A percentile compares a stretch with the other conserved stretches of the same genome.
Conservation (phyloP, 2,888 invertebrate species). For the Dryadula phaetusa region DNA sequence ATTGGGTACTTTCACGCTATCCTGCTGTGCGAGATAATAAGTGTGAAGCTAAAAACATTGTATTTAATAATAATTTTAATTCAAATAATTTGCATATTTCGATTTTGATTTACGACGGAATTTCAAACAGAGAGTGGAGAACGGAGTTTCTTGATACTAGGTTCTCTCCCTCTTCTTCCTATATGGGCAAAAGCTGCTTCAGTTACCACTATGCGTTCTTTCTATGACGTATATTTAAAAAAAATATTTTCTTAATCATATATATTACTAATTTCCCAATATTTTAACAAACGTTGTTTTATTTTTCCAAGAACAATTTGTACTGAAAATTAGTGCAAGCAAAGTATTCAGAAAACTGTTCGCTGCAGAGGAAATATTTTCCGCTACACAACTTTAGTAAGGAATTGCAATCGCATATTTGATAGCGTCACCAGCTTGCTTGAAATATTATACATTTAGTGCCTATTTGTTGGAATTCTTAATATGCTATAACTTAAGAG, state of each 20-base stretch:
- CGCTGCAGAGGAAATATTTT: conserved; percentile 16
- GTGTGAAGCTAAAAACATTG: too few species aligned
- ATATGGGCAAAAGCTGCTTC: too few species aligned
- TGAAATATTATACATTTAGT: conserved; percentile 26
- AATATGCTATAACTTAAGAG: background rate
- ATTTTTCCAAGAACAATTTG: conserved; percentile 8
- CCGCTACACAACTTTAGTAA: conserved; percentile 22
- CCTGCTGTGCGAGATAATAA: too few species aligned
- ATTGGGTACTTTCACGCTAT: too few species aligned
- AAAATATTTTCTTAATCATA: background rate
- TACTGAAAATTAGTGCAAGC: conserved; percentile 15
- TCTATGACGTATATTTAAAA: too few species aligned
- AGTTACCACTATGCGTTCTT: too few species aligned
- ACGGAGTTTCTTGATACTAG: too few species aligned
- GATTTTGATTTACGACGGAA: too few species aligned
- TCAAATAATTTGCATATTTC: too few species aligned
- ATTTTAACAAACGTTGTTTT: background rate
- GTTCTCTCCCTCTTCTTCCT: too few species aligned
- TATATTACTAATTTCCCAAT: background rate
- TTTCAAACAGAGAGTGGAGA: too few species aligned
- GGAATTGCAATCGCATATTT: conserved; percentile 40
- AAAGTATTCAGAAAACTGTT: conserved; percentile 22
- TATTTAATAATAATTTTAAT: too few species aligned
- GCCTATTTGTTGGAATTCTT: conserved; percentile 3
- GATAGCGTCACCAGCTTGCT: conserved; percentile 39